Percentiles rank a stretch among this genome's conserved stretches.
phyloP scores from a whole-genome alignment of 2,888 invertebrate genomes.

The Diaperis boleti region DNA sequence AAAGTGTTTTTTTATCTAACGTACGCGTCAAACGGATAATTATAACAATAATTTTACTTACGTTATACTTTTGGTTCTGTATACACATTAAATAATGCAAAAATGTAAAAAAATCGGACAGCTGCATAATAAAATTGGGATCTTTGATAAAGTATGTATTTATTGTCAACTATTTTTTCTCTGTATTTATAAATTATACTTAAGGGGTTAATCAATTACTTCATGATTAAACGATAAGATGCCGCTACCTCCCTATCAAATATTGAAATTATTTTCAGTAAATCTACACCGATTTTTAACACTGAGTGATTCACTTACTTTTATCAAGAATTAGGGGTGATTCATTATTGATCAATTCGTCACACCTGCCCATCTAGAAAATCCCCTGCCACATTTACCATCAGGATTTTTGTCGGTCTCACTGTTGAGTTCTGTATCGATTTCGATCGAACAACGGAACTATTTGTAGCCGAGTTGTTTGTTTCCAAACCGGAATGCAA shows the following conservation, averaged over 20 bases:
- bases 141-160: too few relatives aligned
- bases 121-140: too few relatives aligned
- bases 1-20: too few relatives aligned
- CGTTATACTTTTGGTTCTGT: too few relatives aligned
- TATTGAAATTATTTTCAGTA: neutral
- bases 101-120: too few relatives aligned
- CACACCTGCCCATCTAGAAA: slow-evolving; percentile 33
- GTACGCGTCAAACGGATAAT: too few relatives aligned
- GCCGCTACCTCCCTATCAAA: neutral
- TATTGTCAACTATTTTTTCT: too few relatives aligned
- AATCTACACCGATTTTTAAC: neutral
- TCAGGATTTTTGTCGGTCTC: slow-evolving; percentile 23
- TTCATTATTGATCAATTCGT: slow-evolving; percentile 35
- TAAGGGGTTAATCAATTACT: slow-evolving; percentile 4
- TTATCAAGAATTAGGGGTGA: slow-evolving; percentile 21
- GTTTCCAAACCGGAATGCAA: slow-evolving; percentile 43
- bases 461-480: slow-evolving; percentile 35
- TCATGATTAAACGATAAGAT: neutral
- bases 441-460: slow-evolving; percentile 26
- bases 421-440: slow-evolving; percentile 10
- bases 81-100: too few relatives aligned
- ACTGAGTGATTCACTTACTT: slow-evolving; percentile 19
- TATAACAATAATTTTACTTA: too few relatives aligned
- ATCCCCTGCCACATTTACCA: slow-evolving; percentile 24
- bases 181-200: slow-evolving; percentile 13